phyloP scores from a whole-genome alignment of 2,888 invertebrate species.

The Heterodera filipjevi region DNA sequence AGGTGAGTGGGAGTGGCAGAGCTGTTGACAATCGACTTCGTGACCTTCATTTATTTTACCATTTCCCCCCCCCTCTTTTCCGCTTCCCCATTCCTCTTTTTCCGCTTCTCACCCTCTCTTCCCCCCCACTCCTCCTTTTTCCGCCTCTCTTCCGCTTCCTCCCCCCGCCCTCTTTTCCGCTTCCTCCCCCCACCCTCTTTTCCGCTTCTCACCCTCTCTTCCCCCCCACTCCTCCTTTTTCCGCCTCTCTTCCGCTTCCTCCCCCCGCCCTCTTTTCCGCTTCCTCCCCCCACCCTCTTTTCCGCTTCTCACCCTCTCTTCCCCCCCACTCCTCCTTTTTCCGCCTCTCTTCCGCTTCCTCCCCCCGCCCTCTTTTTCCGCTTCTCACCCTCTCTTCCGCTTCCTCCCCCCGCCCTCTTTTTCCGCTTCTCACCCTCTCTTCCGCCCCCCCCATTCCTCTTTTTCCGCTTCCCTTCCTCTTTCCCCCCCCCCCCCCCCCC shows the following conservation, averaged over 20 bases:
- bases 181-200: conserved; percentile 86
- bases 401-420: background rate
- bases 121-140: too few species aligned
- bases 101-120: background rate
- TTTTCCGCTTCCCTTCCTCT: too few species aligned
- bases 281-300: too few species aligned
- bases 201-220: conserved; percentile 74
- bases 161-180: background rate
- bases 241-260: background rate
- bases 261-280: too few species aligned
- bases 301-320: too few species aligned
- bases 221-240: background rate
- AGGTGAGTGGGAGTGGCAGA: conserved; percentile 65
- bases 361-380: too few species aligned
- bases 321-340: too few species aligned
- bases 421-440: background rate
- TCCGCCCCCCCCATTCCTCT: too few species aligned
- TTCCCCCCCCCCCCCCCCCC: too few species aligned
- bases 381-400: background rate
- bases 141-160: too few species aligned
- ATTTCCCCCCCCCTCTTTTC: background rate
- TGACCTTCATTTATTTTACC: background rate
- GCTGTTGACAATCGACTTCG: background rate
- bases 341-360: conserved; percentile 82
- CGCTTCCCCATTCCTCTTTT: background rate